Evolutionary conservation across 2,113 vertebrate species (phyloP).

Genomic region (Tyto alba): DNA sequence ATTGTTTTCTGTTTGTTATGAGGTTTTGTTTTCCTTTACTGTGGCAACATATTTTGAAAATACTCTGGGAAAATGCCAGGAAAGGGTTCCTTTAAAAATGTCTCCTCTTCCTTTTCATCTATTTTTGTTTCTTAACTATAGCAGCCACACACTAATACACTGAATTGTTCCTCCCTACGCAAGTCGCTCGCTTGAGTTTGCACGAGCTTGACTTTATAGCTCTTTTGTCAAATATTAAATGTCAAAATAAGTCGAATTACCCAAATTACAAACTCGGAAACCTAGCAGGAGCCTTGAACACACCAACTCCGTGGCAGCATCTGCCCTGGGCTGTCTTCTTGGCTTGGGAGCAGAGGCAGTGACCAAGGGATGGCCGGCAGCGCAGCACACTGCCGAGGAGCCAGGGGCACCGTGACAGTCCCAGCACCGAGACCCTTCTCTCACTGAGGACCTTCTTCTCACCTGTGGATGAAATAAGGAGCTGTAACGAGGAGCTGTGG

Average conservation of each 20-base stretch:
- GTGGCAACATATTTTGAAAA: background rate
- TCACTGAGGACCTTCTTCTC: background rate
- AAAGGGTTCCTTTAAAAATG: background rate
- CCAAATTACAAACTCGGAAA: too few species aligned
- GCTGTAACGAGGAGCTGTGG: slow-evolving; percentile 47
- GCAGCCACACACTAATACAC: rapidly evolving
- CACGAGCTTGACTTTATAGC: background rate
- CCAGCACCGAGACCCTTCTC: background rate
- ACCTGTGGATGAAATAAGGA: background rate
- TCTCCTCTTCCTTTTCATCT: background rate
- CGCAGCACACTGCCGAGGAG: rapidly evolving
- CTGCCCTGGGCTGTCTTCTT: background rate
- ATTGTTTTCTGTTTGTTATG: background rate
- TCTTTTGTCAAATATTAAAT: background rate
- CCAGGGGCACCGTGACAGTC: too few species aligned
- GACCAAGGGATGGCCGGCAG: rapidly evolving
- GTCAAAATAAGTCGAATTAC: too few species aligned
- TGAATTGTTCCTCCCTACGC: rapidly evolving
- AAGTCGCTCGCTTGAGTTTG: rapidly evolving
- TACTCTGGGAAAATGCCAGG: background rate
- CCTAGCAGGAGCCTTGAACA: background rate
- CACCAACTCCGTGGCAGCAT: rapidly evolving
- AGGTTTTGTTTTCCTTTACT: background rate
- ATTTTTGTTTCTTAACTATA: background rate
- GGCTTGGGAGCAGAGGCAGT: background rate